Conservation (phyloP, 92 coral and sea anemone species). For the Porites cylindrica region DNA sequence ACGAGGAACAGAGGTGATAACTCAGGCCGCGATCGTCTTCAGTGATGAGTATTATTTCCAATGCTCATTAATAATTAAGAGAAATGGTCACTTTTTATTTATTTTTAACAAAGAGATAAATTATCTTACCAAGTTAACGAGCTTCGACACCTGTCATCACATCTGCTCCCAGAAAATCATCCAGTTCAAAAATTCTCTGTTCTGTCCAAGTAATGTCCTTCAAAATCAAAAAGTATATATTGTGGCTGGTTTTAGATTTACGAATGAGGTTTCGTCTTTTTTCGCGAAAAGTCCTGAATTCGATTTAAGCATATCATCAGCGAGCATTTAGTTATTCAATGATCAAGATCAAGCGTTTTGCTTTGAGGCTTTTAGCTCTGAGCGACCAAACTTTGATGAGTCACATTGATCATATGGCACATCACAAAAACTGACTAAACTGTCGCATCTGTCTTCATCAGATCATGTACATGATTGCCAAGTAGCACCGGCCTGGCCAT, state of each 20-base stretch:
- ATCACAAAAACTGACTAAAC: too few relatives aligned
- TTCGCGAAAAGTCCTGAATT: slow-evolving; percentile 37
- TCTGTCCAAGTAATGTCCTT: background rate
- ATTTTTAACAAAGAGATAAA: background rate
- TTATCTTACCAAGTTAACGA: background rate
- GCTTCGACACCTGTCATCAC: slow-evolving; percentile 14
- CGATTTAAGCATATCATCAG: background rate
- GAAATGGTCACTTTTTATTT: background rate
- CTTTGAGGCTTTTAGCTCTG: too few relatives aligned
- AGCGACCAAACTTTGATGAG: too few relatives aligned
- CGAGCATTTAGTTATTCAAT: background rate
- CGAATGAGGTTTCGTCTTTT: slow-evolving; percentile 35
- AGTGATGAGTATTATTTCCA: background rate
- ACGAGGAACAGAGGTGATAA: too few relatives aligned
- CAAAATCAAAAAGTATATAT: background rate
- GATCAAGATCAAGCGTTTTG: too few relatives aligned
- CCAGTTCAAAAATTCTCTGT: background rate
- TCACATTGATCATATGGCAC: too few relatives aligned
- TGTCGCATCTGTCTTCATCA: too few relatives aligned
- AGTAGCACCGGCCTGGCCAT: too few relatives aligned
- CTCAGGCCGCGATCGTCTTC: too few relatives aligned
- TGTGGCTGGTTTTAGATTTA: background rate
- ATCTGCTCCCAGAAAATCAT: background rate
- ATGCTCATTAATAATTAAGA: background rate
- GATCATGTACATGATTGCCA: too few relatives aligned